Evolutionary conservation across 1,140 invertebrate genomes (phyloP), one percentile per base, ranked within the genome.

Genomic region (Cydia amplana): DNA sequence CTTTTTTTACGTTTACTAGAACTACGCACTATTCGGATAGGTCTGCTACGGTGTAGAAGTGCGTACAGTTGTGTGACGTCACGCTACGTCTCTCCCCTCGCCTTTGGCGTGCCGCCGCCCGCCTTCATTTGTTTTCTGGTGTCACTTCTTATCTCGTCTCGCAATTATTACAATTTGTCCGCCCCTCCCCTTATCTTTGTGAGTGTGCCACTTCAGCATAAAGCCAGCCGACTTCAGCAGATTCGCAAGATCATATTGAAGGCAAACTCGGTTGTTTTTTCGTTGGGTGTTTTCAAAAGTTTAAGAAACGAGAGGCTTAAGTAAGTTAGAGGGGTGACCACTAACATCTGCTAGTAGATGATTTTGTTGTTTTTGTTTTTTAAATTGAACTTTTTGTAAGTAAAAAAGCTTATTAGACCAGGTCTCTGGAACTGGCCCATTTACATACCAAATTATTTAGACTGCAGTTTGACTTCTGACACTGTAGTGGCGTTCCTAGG

Each of bases 151-250:
- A 91, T 92, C 91, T 90, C 88, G 87, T 90, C 84, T 85, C 86
- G 88, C 91, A 92, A 92, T 92, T 92, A 92, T 92, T 91, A 92
- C 89, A 92, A 91, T 92, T 92, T 92, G 91, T 91, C 91, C 88
- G 89, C 87, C 89, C 88, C 90, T 90, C 87, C 89, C 88, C 88
- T 92, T 92, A 92, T 92, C 91, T 91, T 86, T 85, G 85, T 83
- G 83, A 91, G 83, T 91, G 87, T 83, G 88, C 87, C 85, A 87
- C 86, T 89, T 88, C 89, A 91, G 87, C 86, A 91, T 91, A 91
- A 92, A 91, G 85, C 81, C 87, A 84, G 78, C 73, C 82, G 85
- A 87, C 80, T 91, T 90, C 88, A 91, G 87, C 91, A 89, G 88
- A 91, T 91, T 90, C 83, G 75, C 82, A 80, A 88, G 89, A 91